A percentile compares a stretch with the other conserved stretches of the same genome.
phyloP scores from a whole-genome alignment of 2,113 vertebrate species.

The Sinosuthora webbiana region DNA sequence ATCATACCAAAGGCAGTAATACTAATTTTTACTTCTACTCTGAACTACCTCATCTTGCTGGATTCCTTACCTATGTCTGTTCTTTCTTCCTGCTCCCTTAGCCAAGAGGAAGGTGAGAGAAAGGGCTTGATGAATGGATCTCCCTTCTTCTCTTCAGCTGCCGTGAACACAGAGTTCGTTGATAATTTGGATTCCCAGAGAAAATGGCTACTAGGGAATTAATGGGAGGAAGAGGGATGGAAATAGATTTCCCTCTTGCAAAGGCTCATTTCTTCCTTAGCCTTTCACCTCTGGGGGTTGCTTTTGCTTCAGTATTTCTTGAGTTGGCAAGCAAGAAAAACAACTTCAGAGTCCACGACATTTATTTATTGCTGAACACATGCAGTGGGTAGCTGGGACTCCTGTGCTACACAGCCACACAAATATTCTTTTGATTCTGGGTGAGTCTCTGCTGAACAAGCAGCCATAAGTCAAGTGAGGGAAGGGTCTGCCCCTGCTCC shows the following conservation, averaged over 20 bases:
- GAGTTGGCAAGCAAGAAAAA: neutral
- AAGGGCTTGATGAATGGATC: neutral
- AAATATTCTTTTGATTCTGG: neutral
- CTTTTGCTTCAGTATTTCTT: neutral
- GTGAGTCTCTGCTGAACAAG: neutral
- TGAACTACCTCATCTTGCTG: neutral
- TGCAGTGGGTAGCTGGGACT: neutral
- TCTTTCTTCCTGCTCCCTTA: neutral
- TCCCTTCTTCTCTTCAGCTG: neutral
- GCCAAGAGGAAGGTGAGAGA: neutral
- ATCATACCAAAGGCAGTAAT: neutral
- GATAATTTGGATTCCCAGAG: neutral
- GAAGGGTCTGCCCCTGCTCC: neutral
- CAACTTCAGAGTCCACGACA: neutral
- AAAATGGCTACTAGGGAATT: neutral
- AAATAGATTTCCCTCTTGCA: neutral
- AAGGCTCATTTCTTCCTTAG: neutral
- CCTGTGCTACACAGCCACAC: rapidly evolving
- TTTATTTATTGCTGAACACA: neutral
- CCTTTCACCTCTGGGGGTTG: neutral
- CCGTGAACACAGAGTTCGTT: neutral
- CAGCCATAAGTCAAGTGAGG: neutral
- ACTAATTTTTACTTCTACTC: neutral
- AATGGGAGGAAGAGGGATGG: neutral
- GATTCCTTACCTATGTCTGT: neutral